phyloP scores from a whole-genome alignment of 2,888 invertebrate genomes.

The Alloscopus bannaensis region DNA sequence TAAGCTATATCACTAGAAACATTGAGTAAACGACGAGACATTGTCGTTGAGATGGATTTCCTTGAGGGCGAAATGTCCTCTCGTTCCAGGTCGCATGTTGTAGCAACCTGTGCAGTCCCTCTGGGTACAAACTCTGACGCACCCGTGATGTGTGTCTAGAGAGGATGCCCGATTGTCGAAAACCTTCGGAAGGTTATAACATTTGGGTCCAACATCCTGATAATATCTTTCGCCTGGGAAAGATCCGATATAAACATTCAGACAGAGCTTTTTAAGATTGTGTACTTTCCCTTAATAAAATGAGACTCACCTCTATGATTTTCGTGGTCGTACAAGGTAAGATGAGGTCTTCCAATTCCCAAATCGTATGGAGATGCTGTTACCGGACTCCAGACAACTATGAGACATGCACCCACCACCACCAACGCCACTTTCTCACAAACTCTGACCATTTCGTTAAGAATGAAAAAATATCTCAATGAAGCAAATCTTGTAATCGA shows the following conservation, averaged over 20 bases:
- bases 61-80: constrained; percentile 65
- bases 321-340: constrained; percentile 60
- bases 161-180: constrained; percentile 69
- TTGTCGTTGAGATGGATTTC: constrained; percentile 68
- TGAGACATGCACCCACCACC: not conserved
- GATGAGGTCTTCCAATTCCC: constrained; percentile 59
- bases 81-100: constrained; percentile 65
- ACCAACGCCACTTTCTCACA: too few relatives aligned
- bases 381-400: not conserved
- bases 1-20: too few relatives aligned
- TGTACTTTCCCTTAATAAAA: not conserved
- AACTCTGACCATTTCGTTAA: too few relatives aligned
- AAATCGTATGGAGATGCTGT: not conserved
- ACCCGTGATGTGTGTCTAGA: constrained; percentile 65
- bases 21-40: constrained; percentile 67
- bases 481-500: too few relatives aligned
- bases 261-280: too few relatives aligned
- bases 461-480: too few relatives aligned
- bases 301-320: constrained; percentile 57
- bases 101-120: constrained; percentile 65
- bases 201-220: constrained; percentile 65
- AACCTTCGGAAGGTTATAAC: constrained; percentile 68
- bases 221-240: constrained; percentile 62
- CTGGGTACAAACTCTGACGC: constrained; percentile 66
- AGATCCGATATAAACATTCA: not conserved